Evolutionary conservation across 2,113 vertebrate genomes (phyloP), one percentile per base, ranked within the genome.

Genomic region (Gobio gobio): DNA sequence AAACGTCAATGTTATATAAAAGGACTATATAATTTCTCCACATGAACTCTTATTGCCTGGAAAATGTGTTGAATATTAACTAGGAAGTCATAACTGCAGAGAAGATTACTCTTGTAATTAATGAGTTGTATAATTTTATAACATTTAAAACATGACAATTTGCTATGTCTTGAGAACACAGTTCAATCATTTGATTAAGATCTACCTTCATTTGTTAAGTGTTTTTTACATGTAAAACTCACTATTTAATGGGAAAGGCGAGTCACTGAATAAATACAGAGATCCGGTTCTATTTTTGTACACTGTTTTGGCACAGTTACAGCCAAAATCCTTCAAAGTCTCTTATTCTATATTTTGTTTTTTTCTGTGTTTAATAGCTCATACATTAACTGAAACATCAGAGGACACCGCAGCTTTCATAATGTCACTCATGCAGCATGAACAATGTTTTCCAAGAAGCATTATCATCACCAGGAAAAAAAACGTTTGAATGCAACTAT

Each of bases 61-160:
- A 78, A 56, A 54, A 43, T 40, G 10, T n/a, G 54, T n/a, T 43
- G 33, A 78, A 78, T 14, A 78, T 78, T 78, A 78, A 78, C 76
- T 4, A 61, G 36, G 33, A 61, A 14, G n/a, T 20, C 10, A 45
- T 16, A 58, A n/a, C 20, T 24, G 1, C 26, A 36, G 54, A 0
- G 3, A 76, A 33, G 14, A 33, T 76, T 76, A 76, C 10, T 29
- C 29, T 9, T 76, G 73, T 33, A 29, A 73, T 47, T 47, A 47
- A 47, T 24, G 0, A 3, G 49, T 49, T 18, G 14, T 47, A 29
- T 8, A 20, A 76, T 49, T 54, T 20, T 51, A 54, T 26, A 54
- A 49, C 45, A 26, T 75, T 26, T 75, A 24, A 3, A 51, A 18
- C 45, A 51, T 51, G 9, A 14, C 24, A 33, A 76, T 5, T 2